A percentile compares a stretch with the other conserved stretches of the same genome.
phyloP scores from a whole-genome alignment of 2,888 invertebrate species.

The Noctua janthe region DNA sequence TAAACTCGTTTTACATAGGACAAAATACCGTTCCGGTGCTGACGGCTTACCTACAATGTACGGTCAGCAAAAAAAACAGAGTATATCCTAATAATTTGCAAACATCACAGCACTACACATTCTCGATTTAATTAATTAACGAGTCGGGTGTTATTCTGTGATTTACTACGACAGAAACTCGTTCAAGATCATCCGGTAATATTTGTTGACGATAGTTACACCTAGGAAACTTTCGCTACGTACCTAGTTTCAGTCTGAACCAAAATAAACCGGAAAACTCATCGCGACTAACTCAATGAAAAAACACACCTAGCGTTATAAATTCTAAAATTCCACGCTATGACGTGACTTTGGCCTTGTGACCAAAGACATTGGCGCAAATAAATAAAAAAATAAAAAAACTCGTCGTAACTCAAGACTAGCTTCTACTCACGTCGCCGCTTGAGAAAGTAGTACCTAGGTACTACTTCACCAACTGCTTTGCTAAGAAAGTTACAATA shows the following conservation, averaged over 20 bases:
- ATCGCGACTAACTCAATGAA: constrained; percentile 5
- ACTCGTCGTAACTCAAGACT: constrained; percentile 19
- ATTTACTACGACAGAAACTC: not conserved
- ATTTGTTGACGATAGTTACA: not conserved
- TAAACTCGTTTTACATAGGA: not conserved
- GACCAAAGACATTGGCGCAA: constrained; percentile 26
- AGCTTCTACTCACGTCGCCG: constrained; percentile 19
- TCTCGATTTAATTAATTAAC: not conserved
- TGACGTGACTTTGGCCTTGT: constrained; percentile 48
- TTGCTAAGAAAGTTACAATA: constrained; percentile 37
- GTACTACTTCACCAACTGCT: not conserved
- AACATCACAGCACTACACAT: not conserved
- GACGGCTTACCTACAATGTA: not conserved
- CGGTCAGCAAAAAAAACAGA: constrained; percentile 3
- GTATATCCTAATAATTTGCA: not conserved
- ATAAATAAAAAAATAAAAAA: not conserved
- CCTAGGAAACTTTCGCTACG: not conserved
- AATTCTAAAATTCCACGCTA: constrained; percentile 38
- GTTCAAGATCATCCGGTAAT: not conserved
- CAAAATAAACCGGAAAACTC: constrained; percentile 21
- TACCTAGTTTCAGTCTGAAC: constrained; percentile 2
- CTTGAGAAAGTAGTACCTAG: constrained; percentile 36
- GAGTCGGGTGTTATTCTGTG: not conserved
- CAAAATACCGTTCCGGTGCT: not conserved
- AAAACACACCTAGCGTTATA: constrained; percentile 25